Evolutionary conservation across 2,797 vertebrate genomes (phyloP).

Genomic region (Scleropages formosus): DNA sequence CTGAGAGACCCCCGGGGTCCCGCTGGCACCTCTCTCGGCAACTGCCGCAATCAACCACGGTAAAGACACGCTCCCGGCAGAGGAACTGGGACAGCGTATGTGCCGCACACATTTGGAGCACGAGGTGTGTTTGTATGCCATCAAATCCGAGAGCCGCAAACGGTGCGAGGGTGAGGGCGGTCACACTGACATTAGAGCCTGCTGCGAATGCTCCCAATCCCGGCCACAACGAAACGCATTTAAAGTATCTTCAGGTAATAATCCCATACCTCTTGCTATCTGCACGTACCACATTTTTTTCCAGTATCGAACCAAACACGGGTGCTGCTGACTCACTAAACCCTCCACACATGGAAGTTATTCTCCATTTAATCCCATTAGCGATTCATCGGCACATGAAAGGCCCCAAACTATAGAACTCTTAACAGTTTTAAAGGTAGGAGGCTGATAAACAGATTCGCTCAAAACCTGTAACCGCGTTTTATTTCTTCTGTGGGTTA

Average conservation of each 20-base stretch:
- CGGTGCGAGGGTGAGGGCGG: too few species aligned
- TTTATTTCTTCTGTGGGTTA: too few species aligned
- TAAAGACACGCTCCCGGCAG: not conserved
- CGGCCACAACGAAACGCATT: too few species aligned
- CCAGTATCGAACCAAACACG: not conserved
- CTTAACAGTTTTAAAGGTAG: too few species aligned
- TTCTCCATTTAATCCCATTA: not conserved
- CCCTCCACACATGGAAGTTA: not conserved
- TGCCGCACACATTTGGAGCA: too few species aligned
- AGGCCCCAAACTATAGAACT: not conserved
- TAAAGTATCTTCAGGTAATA: too few species aligned
- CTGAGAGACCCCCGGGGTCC: not conserved
- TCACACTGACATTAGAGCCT: too few species aligned
- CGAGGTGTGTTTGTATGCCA: not conserved
- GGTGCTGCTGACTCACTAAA: not conserved
- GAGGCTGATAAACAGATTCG: too few species aligned
- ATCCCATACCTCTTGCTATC: too few species aligned
- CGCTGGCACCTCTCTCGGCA: not conserved
- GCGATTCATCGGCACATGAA: not conserved
- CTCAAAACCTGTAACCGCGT: too few species aligned
- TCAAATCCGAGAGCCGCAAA: not conserved
- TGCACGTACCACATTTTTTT: not conserved
- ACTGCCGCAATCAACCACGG: not conserved
- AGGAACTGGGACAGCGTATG: not conserved
- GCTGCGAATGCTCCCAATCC: too few species aligned